Conservation (phyloP, 2,113 vertebrate genomes). For the Scatophagus argus region DNA sequence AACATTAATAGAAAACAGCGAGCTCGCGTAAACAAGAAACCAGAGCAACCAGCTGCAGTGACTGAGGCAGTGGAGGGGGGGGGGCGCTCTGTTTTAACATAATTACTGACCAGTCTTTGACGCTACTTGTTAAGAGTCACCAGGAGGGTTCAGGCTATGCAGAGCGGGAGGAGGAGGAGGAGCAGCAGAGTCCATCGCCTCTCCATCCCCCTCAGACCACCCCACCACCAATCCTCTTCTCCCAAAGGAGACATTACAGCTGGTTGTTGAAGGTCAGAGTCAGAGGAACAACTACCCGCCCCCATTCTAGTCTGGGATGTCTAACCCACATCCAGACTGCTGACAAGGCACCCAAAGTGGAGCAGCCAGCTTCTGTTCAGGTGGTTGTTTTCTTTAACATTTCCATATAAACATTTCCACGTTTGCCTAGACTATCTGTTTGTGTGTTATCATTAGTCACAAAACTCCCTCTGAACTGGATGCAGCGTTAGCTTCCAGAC, state of each 20-base stretch:
- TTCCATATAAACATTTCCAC: constrained; percentile 3
- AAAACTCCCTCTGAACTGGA: neutral
- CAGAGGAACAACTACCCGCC: constrained; percentile 54
- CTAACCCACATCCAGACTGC: constrained; percentile 66
- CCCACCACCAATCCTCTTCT: constrained; percentile 31
- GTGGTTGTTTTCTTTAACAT: neutral
- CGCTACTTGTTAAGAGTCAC: constrained; percentile 24
- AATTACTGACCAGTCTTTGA: constrained; percentile 49
- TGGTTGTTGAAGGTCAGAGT: constrained; percentile 73
- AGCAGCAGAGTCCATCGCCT: constrained; percentile 35
- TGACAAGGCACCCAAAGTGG: constrained; percentile 36
- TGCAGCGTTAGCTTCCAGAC: constrained; percentile 10
- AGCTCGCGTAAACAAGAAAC: constrained; percentile 64
- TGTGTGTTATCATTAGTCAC: neutral
- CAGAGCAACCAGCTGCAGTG: constrained; percentile 30
- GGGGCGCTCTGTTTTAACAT: constrained; percentile 29
- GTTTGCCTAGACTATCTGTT: neutral
- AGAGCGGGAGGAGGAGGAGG: constrained; percentile 14
- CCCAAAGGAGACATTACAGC: constrained; percentile 72
- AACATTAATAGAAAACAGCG: constrained; percentile 64
- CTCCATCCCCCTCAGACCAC: constrained; percentile 31
- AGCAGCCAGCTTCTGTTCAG: neutral
- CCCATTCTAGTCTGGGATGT: constrained; percentile 60
- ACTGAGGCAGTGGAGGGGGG: neutral
- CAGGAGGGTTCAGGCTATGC: constrained; percentile 11